Conservation (phyloP, 2,888 invertebrate genomes). For the Pedicia rivosa region DNA sequence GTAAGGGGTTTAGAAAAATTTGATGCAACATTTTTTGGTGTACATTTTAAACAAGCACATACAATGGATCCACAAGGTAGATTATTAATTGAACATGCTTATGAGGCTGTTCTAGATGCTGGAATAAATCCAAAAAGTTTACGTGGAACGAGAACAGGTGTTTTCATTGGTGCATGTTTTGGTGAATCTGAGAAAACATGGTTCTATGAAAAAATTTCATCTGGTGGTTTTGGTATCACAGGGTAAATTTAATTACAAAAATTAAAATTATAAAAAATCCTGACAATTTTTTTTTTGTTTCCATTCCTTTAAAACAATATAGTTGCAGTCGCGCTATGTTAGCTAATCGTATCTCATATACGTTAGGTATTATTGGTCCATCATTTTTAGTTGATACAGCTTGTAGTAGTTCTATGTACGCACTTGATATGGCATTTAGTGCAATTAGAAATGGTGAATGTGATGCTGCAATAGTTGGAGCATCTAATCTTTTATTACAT, state of each 20-base stretch:
- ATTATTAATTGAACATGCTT: slow-evolving; percentile 57
- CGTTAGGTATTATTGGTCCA: slow-evolving; percentile 76
- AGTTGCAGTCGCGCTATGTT: slow-evolving; percentile 84
- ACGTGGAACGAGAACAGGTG: slow-evolving; percentile 52
- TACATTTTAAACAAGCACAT: slow-evolving; percentile 58
- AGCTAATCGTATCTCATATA: slow-evolving; percentile 79
- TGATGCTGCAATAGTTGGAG: slow-evolving; percentile 81
- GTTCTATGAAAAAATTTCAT: slow-evolving; percentile 46
- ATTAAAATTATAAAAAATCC: background rate
- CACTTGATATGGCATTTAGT: slow-evolving; percentile 65
- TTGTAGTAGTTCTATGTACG: slow-evolving; percentile 85
- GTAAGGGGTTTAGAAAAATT: slow-evolving; percentile 53
- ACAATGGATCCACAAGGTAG: slow-evolving; percentile 67
- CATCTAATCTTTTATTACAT: slow-evolving; percentile 70
- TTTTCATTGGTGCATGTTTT: slow-evolving; percentile 54
- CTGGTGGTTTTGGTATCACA: slow-evolving; percentile 32
- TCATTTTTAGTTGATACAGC: slow-evolving; percentile 84
- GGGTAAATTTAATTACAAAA: slow-evolving; percentile 14
- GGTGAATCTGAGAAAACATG: slow-evolving; percentile 59
- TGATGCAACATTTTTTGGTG: slow-evolving; percentile 60
- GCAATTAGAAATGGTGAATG: slow-evolving; percentile 66
- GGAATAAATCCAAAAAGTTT: slow-evolving; percentile 47
- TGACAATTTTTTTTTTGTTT: background rate
- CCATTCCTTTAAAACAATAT: slow-evolving; percentile 13
- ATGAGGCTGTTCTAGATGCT: slow-evolving; percentile 65